Evolutionary conservation across 2,113 vertebrate genomes (phyloP), one percentile per base, ranked within the genome.

Genomic region (Herpetotheres cachinnans): DNA sequence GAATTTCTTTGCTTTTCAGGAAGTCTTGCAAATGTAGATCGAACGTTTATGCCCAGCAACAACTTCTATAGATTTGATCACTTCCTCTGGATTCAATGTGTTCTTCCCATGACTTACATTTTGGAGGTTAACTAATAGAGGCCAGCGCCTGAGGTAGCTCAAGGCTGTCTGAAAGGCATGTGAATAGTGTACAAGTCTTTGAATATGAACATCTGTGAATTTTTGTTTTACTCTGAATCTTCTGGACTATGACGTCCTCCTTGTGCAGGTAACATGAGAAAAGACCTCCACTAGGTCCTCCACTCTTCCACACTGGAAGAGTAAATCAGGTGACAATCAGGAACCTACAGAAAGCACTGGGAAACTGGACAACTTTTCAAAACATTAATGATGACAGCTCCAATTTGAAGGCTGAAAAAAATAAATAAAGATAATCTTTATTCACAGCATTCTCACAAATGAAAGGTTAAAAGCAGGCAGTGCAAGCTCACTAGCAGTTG

Each of bases 381-480:
- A 90, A 66, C 47, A 34, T 26, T 70, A 56, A 78, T 34, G 26
- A 66, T 56, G 66, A 70, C 40, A 82, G 25, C 13, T 80, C 32
- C 12, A 56, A 46, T 91, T 91, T 58, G 38, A 92, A 82, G 52
- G 40, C 71, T 88, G 73, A 95, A 92, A 93, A 90, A 95, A 91
- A 62, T 42, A 72, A 90, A 96, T 76, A 36, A 89, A 97, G 47
- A 92, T 89, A 47, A 96, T 96, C 61, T 96, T 92, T 71, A 96
- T 95, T 96, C 92, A 93, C 52, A 95, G 47, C 88, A 90, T 74
- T 91, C 69, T 88, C 94, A 93, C 78, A 96, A 96, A 97, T 93
- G 92, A 95, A 97, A 97, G 94, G 77, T 74, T 96, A 87, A 92
- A 96, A 89, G 5, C 82, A 94, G 73, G 49, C 89, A 86, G 56